Evolutionary conservation across 2,113 vertebrate species (phyloP).

Genomic region (Phyllostomus hastatus): DNA sequence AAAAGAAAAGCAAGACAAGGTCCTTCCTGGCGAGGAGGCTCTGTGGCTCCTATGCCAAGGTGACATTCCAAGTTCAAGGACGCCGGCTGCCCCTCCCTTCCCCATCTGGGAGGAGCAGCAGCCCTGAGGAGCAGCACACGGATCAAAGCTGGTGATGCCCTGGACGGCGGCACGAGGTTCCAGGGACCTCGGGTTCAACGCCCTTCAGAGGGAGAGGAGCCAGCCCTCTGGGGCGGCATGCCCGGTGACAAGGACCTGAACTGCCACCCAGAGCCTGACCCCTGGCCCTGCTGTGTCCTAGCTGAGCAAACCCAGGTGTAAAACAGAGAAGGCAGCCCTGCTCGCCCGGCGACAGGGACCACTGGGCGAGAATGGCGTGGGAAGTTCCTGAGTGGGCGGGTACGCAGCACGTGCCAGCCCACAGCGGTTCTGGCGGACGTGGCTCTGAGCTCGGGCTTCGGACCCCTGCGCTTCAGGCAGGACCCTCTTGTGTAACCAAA

Average conservation of each 20-base stretch:
- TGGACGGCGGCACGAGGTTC: background rate
- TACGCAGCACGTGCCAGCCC: no score
- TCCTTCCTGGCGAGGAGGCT: background rate
- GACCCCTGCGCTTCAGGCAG: background rate
- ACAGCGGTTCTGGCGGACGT: background rate
- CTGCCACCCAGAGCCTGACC: background rate
- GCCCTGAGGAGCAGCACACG: background rate
- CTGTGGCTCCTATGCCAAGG: background rate
- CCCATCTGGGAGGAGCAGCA: background rate
- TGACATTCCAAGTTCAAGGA: accelerated
- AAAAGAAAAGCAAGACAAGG: background rate
- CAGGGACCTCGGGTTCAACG: background rate
- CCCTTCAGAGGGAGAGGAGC: background rate
- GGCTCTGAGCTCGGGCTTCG: background rate
- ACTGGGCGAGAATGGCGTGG: background rate
- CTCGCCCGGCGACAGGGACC: accelerated
- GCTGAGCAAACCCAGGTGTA: background rate
- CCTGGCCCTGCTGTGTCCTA: background rate
- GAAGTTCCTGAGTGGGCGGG: no score
- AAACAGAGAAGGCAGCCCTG: background rate
- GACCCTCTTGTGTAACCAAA: background rate
- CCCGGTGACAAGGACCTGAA: no score
- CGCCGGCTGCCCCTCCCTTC: background rate
- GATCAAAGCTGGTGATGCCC: background rate
- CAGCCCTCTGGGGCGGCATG: accelerated